Evolutionary conservation across 2,888 invertebrate genomes (phyloP).

Genomic region (Phragmatobia fuliginosa): DNA sequence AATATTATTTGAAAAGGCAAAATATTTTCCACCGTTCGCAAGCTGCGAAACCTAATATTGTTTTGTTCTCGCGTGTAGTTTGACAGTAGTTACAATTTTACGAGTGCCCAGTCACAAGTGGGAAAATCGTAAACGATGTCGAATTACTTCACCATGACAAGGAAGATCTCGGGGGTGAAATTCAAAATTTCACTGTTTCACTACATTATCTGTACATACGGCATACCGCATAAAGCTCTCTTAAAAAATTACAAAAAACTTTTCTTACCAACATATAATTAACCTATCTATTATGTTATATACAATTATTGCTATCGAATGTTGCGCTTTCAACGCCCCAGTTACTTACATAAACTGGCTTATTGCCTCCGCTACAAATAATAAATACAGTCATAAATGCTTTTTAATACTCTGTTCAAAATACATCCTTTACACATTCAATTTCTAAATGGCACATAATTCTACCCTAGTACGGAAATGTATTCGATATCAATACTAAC

Average conservation of each 20-base stretch:
- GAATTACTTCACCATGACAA: constrained; percentile 65
- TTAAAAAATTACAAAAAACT: constrained; percentile 83
- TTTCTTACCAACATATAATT: constrained; percentile 77
- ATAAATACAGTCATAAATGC: constrained; percentile 64
- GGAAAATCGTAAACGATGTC: constrained; percentile 61
- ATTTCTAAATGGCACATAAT: constrained; percentile 19
- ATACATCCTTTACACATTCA: constrained; percentile 25
- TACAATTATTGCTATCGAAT: constrained; percentile 86
- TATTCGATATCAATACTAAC: not conserved
- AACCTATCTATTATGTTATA: constrained; percentile 83
- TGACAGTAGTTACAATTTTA: constrained; percentile 58
- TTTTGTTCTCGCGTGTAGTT: constrained; percentile 49
- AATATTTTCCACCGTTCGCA: constrained; percentile 33
- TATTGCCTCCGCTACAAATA: constrained; percentile 77
- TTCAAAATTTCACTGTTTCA: constrained; percentile 79
- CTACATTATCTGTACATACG: constrained; percentile 77
- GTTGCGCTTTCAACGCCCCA: constrained; percentile 83
- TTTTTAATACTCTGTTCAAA: constrained; percentile 63
- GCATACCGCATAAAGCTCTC: constrained; percentile 82
- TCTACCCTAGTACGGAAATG: not conserved
- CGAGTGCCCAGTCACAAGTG: constrained; percentile 66
- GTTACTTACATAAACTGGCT: constrained; percentile 70
- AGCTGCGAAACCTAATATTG: constrained; percentile 50
- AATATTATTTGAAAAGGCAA: constrained; percentile 42
- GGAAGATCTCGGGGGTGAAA: constrained; percentile 76